Base-by-base conservation (phyloP, 2,113 vertebrate species). In the Saguinus midas region DNA sequence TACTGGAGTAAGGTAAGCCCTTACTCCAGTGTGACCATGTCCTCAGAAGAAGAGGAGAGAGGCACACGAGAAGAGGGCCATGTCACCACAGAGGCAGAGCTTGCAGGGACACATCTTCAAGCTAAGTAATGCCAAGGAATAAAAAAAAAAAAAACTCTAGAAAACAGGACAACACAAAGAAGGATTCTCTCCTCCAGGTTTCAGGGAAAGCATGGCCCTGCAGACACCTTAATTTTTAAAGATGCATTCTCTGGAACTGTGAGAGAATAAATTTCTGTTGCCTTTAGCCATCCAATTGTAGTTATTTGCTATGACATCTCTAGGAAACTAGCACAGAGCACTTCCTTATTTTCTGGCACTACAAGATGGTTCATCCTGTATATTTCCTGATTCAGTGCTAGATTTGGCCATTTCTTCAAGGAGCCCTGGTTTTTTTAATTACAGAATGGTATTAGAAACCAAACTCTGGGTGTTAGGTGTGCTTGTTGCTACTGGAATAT, bases 371-470 rank as follows among this genome's bases (percentile, higher is more conserved):
- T 58, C 83, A 29, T 9, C 52, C 25, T 14, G 8, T 1, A 4
- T 13, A 29, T 14, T 40, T 86, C 29, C 48, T 35, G 8, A 50
- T 23, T 50, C n/a, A 35, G 68, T 45, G 57, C 16, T 80, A 52
- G 57, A 72, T 37, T 14, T 18, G 40, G 57, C 52, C 73, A 57
- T 73, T 73, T 81, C 37, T 23, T 91, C 70, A 40, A 75, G n/a
- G 70, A 87, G 3, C 29, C 6, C n/a, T 50, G 20, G 5, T 35
- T 78, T 35, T 4, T 84, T 73, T 72, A 37, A 8, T 43, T 43
- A 64, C 32, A 81, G 29, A 90, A 84, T 27, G 45, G 48, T n/a
- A 58, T 48, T 86, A 95, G 83, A 91, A 95, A 86, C 70, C 48
- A 32, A 87, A 95, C 23, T 75, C 75, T 84, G 40, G 37, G 58